Conservation (phyloP, 2,888 invertebrate species). For the Tortrix viridana region DNA sequence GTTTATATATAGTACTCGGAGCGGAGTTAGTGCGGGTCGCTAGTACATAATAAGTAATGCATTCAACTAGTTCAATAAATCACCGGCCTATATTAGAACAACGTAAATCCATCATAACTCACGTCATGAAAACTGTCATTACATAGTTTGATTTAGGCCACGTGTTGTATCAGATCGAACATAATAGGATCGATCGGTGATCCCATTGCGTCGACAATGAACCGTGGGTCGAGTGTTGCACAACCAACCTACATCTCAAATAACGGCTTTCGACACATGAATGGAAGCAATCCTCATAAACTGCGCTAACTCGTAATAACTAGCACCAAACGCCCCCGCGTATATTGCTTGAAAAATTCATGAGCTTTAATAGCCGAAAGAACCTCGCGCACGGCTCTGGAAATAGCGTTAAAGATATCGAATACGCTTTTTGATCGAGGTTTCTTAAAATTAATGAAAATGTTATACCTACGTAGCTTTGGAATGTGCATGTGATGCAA, state of each 20-base stretch:
- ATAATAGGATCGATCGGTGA: slow-evolving; percentile 66
- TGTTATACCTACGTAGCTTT: neutral
- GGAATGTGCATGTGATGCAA: slow-evolving; percentile 41
- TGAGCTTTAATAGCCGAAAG: slow-evolving; percentile 15
- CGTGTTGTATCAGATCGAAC: slow-evolving; percentile 52
- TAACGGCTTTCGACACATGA: slow-evolving; percentile 63
- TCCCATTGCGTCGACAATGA: slow-evolving; percentile 70
- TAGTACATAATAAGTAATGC: neutral
- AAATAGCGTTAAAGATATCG: neutral
- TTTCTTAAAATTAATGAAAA: neutral
- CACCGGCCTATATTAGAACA: slow-evolving; percentile 17
- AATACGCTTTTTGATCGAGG: neutral
- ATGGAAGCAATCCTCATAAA: slow-evolving; percentile 49
- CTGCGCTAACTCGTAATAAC: slow-evolving; percentile 43
- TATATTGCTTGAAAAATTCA: slow-evolving; percentile 25
- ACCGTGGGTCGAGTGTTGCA: slow-evolving; percentile 69
- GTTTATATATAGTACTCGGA: no score
- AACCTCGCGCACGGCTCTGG: slow-evolving; percentile 3
- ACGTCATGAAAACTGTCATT: slow-evolving; percentile 43
- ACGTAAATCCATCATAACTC: slow-evolving; percentile 36
- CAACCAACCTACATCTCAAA: slow-evolving; percentile 58
- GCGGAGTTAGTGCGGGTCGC: no score
- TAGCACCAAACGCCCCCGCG: slow-evolving; percentile 43
- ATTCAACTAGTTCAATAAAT: slow-evolving; percentile 20
- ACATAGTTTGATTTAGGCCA: slow-evolving; percentile 54